phyloP scores from a whole-genome alignment of 2,113 vertebrate genomes.

The Tretioscincus oriximinensis region DNA sequence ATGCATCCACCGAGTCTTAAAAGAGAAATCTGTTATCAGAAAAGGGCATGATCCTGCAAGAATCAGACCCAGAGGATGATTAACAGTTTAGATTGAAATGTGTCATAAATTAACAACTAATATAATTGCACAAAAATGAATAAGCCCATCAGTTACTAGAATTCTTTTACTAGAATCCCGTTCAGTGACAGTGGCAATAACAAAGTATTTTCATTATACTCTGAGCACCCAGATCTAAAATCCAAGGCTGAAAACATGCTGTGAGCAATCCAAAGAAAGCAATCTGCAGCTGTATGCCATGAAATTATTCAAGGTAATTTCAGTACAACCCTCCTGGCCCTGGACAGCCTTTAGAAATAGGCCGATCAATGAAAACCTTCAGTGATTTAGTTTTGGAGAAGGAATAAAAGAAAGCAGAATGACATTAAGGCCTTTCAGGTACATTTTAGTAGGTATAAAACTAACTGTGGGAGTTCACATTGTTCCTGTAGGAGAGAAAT shows the following conservation, averaged over 20 bases:
- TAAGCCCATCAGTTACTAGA: not conserved
- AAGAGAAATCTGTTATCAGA: too few relatives aligned
- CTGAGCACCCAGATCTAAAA: not conserved
- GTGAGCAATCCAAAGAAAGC: not conserved
- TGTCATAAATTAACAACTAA: not conserved
- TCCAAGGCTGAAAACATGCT: not conserved
- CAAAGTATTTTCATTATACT: not conserved
- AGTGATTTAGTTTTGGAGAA: not conserved
- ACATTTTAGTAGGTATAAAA: not conserved
- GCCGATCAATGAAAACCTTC: not conserved
- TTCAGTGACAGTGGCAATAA: not conserved
- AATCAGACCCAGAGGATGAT: not conserved
- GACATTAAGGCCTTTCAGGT: not conserved
- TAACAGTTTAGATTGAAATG: not conserved
- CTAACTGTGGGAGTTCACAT: not conserved
- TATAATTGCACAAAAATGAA: too few relatives aligned
- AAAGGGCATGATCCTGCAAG: too few relatives aligned
- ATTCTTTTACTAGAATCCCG: not conserved
- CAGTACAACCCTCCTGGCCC: not conserved
- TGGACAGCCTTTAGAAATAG: not conserved
- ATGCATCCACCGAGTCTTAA: too few relatives aligned
- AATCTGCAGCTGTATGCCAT: slow-evolving; percentile 6
- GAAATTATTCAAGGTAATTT: slow-evolving; percentile 13
- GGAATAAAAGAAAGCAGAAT: not conserved
- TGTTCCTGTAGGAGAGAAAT: not conserved